Evolutionary conservation across 1,140 invertebrate genomes (phyloP), one percentile per base, ranked within the genome.

Genomic region (Magallana ariakensis): DNA sequence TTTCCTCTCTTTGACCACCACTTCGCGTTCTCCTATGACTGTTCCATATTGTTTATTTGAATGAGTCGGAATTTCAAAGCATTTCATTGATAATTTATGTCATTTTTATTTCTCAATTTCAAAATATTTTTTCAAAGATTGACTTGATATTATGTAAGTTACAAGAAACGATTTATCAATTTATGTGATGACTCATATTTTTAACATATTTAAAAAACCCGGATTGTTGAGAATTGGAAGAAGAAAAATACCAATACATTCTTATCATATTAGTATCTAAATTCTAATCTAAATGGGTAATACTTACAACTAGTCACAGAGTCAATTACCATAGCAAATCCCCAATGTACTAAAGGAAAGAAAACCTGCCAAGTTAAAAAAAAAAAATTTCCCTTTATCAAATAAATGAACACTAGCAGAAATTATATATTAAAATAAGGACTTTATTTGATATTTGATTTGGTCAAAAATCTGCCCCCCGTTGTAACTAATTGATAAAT

Each of bases 21-120:
- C 97, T 94, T 97, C 97, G 92, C 97, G 95, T 94, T 98, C 97
- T 58, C 96, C 95, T 83, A 97, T 97, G 96, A 97, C 97, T 97
- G 92, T 53, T 22, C 1, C n/a, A 84, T 55, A 4, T 19, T 83
- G 11, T 66, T 83, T 1, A 81, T 54, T 54, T 81, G 19, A 11
- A 19, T 53, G 46, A 16, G 46, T 53, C 19, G 33, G 62, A 26
- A 70, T 22, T 70, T 26, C 8, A 1, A 22, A 22, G 22, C 22
- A 19, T 5, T 7, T 9, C 19, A 1, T 8, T 13, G 11, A 13
- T 22, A 26, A 11, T 22, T 10, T 0, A n/a, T 5, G 6, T 70
- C 6, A 26, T 70, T 22, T 70, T 10, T 9, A 22, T 10, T 22
- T 6, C 10, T 10, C 0, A n/a, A 70, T 1, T n/a, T n/a, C n/a